Base-by-base conservation (phyloP, 2,797 vertebrate species). In the Eleutherodactylus coqui region DNA sequence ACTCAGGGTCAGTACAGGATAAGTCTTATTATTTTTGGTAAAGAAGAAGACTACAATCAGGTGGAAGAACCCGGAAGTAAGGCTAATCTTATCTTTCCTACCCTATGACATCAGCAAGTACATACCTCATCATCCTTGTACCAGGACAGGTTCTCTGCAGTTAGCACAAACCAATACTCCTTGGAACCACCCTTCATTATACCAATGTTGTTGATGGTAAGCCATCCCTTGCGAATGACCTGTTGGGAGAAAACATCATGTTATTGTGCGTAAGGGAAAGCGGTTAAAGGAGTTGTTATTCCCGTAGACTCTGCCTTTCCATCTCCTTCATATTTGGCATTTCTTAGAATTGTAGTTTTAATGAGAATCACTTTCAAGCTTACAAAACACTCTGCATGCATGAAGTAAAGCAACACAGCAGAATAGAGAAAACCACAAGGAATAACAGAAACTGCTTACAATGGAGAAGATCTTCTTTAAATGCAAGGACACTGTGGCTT, bases 101-200 rank as follows among this genome's bases (percentile, higher is more conserved):
- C 47, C 5, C 47, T 51, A 51, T 14, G 27, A 19, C 24, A 13
- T 29, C n/a, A 27, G 29, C 27, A 34, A 11, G 4, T 38, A 69
- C 84, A 19, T 88, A 98, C 98, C 96, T 98, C 98, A 2, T 99
- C 98, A 24, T 99, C 98, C 90, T 99, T 99, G 92, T 98, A 99
- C 98, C 98, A 99, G 92, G 97, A 99, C 82, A 99, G 94, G 21
- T 98, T 98, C 92, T 99, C 98, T 0, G 97, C 98, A 0, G 98
- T 99, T 88, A 99, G 94, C 86, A 99, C 96, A 75, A 99, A 99
- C 98, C 98, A 99, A 75, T 99, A 99, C 90, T 99, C 97, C 92
- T 99, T 99, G 89, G 98, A 94, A 75, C 98, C 98, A 16, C 98
- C 97, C 90, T 99, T 99, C 98, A 99, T 99, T 92, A 99, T 99